Evolutionary conservation across 2,113 vertebrate genomes (phyloP), one percentile per base, ranked within the genome.

Genomic region (Pipa parva): DNA sequence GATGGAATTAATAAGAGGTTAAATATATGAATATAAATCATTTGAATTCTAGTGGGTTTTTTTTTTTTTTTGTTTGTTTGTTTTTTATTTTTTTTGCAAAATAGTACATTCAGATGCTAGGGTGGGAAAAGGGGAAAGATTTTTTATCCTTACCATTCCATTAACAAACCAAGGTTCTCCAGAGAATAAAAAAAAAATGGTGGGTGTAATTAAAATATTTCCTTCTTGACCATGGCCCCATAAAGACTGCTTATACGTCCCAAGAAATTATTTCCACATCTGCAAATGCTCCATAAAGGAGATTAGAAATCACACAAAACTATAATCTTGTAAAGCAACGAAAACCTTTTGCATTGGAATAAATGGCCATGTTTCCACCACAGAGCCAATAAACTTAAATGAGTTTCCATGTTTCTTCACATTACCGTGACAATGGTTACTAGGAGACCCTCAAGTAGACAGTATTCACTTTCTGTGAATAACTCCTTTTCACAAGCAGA

Each of bases 41-140:
- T 36, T 13, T 36, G 33, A 13, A n/a, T n/a, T n/a, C n/a, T n/a
- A n/a, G n/a, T n/a, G n/a, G n/a, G n/a, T n/a, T n/a, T n/a, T n/a
- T n/a, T n/a, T n/a, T n/a, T n/a, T n/a, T n/a, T n/a, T n/a, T n/a
- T n/a, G n/a, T n/a, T n/a, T n/a, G n/a, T n/a, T n/a, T n/a, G n/a
- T n/a, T n/a, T n/a, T n/a, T 29, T 57, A 50, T 33, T 24, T 51
- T 28, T 57, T 39, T 51, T 60, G 15, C 51, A 70, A 24, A 61
- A 61, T n/a, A 61, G 39, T 70, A 70, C 66, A 70, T 70, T 70
- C 66, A 70, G 58, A 45, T 70, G 57, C 66, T 70, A 61, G 42
- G 58, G 66, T 61, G 66, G 66, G 31, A 58, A 15, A 33, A 7
- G 20, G 31, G 51, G 57, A 54, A n/a, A n/a, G n/a, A n/a, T n/a